These are phyloP conservation scores for Lepidocyrtoides sp. DNA, from an alignment of 2,888 invertebrate species.

Conservation along the genomic window DNA sequence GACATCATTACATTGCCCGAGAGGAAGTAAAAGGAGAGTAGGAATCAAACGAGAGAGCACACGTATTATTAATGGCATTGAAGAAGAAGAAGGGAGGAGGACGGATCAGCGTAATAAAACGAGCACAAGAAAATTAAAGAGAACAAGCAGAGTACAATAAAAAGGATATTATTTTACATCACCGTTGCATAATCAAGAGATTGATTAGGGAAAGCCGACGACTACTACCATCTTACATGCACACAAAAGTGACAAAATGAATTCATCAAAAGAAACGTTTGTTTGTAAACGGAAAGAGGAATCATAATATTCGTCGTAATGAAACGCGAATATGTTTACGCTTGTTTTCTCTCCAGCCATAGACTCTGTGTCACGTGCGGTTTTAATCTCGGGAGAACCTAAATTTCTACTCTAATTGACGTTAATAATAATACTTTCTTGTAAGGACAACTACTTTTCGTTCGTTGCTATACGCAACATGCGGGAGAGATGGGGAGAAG, in stretches of 20 bases:
- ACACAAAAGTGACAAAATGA: not conserved
- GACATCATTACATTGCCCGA: constrained; percentile 10
- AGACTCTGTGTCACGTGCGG: not conserved
- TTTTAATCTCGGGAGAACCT: constrained; percentile 39
- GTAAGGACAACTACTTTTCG: no score
- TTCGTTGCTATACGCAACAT: no score
- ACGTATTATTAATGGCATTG: constrained; percentile 16
- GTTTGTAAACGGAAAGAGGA: no score
- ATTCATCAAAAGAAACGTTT: constrained; percentile 3
- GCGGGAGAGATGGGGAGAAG: no score
- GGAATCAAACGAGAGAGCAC: not conserved
- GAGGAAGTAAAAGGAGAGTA: not conserved
- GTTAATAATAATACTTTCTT: no score
- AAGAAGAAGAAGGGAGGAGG: not conserved
- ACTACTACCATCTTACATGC: not conserved
- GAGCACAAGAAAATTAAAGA: constrained; percentile 10
- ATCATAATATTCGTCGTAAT: no score
- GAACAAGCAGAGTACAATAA: not conserved
- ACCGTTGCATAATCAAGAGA: not conserved
- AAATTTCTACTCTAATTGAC: no score
- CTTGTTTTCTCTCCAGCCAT: not conserved
- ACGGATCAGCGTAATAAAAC: constrained; percentile 9
- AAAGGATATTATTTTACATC: not conserved
- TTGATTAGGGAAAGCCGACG: not conserved
- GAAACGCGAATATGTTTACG: no score